phyloP scores from a whole-genome alignment of 2,113 vertebrate genomes.

The Apistogramma diplotaenia region DNA sequence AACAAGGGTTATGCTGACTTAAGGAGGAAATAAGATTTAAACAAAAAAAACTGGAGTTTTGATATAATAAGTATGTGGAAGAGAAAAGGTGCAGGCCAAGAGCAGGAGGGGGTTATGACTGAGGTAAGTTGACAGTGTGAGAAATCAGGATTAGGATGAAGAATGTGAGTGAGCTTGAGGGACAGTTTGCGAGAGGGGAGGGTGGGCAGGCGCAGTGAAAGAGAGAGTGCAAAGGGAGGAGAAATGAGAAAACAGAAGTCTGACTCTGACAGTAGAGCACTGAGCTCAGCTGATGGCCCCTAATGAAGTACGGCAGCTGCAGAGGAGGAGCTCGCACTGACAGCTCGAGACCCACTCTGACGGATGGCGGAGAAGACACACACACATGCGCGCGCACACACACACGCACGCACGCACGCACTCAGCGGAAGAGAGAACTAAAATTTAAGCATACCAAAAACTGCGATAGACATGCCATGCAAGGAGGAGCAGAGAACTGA shows the following conservation, averaged over 20 bases:
- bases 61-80: neutral
- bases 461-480: conserved; percentile 22
- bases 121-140: conserved; percentile 51
- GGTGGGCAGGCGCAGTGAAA: neutral
- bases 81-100: conserved; percentile 2
- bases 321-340: conserved; percentile 64
- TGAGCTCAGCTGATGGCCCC: conserved; percentile 63
- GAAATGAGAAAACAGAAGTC: conserved; percentile 38
- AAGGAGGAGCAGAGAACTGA: conserved; percentile 11
- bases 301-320: conserved; percentile 71
- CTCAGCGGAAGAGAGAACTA: conserved; percentile 2
- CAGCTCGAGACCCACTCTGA: conserved; percentile 51
- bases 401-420: conserved; percentile 1
- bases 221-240: conserved; percentile 6
- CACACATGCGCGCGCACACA: conserved; percentile 7
- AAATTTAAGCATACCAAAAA: conserved; percentile 35
- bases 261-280: conserved; percentile 62
- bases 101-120: neutral
- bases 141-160: conserved; percentile 42
- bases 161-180: conserved; percentile 43
- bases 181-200: conserved; percentile 10
- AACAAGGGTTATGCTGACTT: neutral
- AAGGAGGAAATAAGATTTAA: neutral
- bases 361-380: conserved; percentile 27
- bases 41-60: too few species aligned